Conservation (phyloP, 2,113 vertebrate genomes). For the Azemiops feae region DNA sequence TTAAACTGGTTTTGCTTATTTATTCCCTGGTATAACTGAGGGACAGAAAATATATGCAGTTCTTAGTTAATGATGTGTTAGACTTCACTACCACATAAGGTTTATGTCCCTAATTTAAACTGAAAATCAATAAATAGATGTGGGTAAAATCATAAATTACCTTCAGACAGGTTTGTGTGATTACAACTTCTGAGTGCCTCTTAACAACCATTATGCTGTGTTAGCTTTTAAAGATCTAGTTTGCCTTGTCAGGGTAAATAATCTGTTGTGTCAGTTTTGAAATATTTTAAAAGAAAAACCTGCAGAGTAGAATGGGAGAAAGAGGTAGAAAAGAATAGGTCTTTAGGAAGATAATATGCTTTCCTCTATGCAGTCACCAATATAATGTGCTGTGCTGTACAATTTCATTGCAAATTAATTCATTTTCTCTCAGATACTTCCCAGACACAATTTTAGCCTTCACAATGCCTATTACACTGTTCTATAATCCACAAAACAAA, state of each 20-base stretch:
- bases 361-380: not conserved
- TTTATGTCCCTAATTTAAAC: conserved; percentile 11
- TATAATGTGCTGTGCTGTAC: conserved; percentile 8
- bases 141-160: conserved; percentile 26
- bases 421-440: conserved; percentile 29
- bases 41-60: not conserved
- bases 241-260: not conserved
- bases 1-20: not conserved
- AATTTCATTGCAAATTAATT: conserved; percentile 29
- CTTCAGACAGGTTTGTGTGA: not conserved
- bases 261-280: not conserved
- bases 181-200: conserved; percentile 3
- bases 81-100: not conserved
- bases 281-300: not conserved
- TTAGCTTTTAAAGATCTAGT: conserved; percentile 24
- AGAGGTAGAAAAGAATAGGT: not conserved
- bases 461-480: not conserved
- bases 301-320: not conserved
- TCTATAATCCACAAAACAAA: conserved; percentile 24
- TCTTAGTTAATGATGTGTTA: not conserved
- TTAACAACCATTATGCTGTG: not conserved
- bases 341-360: not conserved
- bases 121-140: not conserved
- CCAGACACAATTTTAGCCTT: conserved; percentile 17
- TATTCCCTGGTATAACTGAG: not conserved